phyloP scores from a whole-genome alignment of 2,113 vertebrate genomes.

The Phocoena sinus region DNA sequence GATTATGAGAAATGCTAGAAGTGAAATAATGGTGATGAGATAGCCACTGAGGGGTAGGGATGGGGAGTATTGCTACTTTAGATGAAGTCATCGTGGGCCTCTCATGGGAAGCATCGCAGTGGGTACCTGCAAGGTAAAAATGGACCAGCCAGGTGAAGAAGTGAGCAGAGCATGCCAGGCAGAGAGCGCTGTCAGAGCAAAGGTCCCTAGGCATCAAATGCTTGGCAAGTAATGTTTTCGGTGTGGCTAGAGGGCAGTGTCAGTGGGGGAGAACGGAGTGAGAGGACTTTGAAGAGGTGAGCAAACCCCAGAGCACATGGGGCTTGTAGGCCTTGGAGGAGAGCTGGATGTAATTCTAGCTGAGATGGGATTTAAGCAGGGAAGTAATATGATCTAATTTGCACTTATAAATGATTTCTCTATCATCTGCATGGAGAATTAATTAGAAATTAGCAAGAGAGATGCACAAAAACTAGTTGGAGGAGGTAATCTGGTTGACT shows the following conservation, averaged over 20 bases:
- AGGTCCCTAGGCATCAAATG: neutral
- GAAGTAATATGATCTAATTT: neutral
- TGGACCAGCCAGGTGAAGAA: neutral
- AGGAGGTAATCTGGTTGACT: neutral
- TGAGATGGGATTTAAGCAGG: neutral
- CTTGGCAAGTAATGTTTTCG: neutral
- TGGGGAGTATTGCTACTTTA: neutral
- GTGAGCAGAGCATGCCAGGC: neutral
- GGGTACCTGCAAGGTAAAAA: neutral
- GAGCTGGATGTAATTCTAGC: neutral
- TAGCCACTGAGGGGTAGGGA: neutral
- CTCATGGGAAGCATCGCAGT: neutral
- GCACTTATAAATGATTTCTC: neutral
- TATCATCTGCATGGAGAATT: neutral
- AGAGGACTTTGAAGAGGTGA: neutral
- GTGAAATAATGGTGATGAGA: neutral
- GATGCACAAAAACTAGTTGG: neutral
- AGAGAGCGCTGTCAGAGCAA: neutral
- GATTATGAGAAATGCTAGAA: neutral
- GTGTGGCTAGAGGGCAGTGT: neutral
- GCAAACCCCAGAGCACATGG: neutral
- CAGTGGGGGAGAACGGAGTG: neutral
- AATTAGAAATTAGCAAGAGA: neutral
- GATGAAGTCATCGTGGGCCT: neutral
- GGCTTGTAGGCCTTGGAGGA: neutral